A percentile compares a stretch with the other conserved stretches of the same genome.
These are phyloP conservation scores for Lycaena phlaeas DNA, from an alignment of 2,888 invertebrate genomes.

Conservation along the genomic window DNA sequence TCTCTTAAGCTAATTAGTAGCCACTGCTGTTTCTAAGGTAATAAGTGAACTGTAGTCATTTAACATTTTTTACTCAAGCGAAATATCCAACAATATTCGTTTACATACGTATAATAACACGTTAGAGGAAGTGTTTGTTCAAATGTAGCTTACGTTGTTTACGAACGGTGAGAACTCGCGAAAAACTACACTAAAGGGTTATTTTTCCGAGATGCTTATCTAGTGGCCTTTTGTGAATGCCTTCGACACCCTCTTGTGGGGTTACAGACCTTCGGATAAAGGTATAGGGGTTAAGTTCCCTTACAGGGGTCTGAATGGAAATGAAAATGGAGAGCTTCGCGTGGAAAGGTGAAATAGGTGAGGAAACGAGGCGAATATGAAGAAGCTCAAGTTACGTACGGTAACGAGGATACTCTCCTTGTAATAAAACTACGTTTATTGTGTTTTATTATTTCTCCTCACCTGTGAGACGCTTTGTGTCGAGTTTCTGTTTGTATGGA, in stretches of 20 bases:
- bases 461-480: no score
- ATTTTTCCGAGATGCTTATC: slow-evolving; percentile 20
- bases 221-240: slow-evolving; percentile 22
- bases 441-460: no score
- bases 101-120: neutral
- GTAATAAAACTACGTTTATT: slow-evolving; percentile 1
- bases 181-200: slow-evolving; percentile 22
- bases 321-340: slow-evolving; percentile 45
- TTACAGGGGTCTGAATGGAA: slow-evolving; percentile 2
- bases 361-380: slow-evolving; percentile 32
- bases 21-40: no score
- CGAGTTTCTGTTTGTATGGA: no score
- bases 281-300: slow-evolving; percentile 5
- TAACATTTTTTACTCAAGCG: no score
- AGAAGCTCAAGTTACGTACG: slow-evolving; percentile 15
- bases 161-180: slow-evolving; percentile 19
- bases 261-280: neutral
- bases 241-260: no score
- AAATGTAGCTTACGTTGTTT: slow-evolving; percentile 17
- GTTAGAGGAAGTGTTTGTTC: neutral
- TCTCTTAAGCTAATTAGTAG: no score
- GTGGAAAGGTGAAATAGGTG: slow-evolving; percentile 34
- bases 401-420: neutral
- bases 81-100: no score
- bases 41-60: no score